Percentiles rank a stretch among this genome's conserved stretches.
Evolutionary conservation across 1,140 invertebrate species (phyloP).

Genomic region (Drosophila sproati): DNA sequence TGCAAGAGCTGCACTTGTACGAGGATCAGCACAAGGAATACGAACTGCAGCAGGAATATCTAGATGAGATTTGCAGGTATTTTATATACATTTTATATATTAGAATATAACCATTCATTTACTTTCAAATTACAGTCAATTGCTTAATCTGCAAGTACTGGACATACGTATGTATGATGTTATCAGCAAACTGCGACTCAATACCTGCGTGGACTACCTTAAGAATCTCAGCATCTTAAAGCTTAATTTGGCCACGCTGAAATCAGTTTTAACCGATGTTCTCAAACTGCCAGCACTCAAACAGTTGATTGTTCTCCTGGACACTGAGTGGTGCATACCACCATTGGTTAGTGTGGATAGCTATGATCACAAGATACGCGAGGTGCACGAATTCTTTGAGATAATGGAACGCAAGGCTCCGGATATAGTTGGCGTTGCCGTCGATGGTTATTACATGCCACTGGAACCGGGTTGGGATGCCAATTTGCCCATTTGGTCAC

Average conservation of each 20-base stretch:
- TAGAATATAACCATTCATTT: neutral
- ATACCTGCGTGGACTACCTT: slow-evolving; percentile 56
- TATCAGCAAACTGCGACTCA: slow-evolving; percentile 60
- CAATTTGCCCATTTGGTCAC: slow-evolving; percentile 54
- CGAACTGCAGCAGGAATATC: slow-evolving; percentile 66
- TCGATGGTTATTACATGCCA: slow-evolving; percentile 75
- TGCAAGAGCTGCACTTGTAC: slow-evolving; percentile 70
- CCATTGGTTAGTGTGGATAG: slow-evolving; percentile 55
- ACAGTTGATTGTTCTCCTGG: slow-evolving; percentile 64
- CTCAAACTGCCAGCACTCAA: slow-evolving; percentile 61
- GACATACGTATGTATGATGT: slow-evolving; percentile 72
- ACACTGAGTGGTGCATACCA: slow-evolving; percentile 65
- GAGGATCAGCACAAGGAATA: slow-evolving; percentile 73
- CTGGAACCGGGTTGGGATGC: slow-evolving; percentile 64
- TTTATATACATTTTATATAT: neutral
- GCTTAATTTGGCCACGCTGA: slow-evolving; percentile 69
- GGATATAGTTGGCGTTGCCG: slow-evolving; percentile 62
- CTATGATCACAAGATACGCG: slow-evolving; percentile 70
- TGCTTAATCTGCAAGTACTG: slow-evolving; percentile 56
- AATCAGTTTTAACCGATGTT: slow-evolving; percentile 56
- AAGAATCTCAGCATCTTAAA: slow-evolving; percentile 62
- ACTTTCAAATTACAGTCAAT: slow-evolving; percentile 33
- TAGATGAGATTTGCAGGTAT: slow-evolving; percentile 69
- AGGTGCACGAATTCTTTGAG: slow-evolving; percentile 72
- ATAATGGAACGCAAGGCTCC: slow-evolving; percentile 65